Evolutionary conservation across 2,888 invertebrate genomes (phyloP), one percentile per base, ranked within the genome.

Genomic region (Teleiodes luculella): DNA sequence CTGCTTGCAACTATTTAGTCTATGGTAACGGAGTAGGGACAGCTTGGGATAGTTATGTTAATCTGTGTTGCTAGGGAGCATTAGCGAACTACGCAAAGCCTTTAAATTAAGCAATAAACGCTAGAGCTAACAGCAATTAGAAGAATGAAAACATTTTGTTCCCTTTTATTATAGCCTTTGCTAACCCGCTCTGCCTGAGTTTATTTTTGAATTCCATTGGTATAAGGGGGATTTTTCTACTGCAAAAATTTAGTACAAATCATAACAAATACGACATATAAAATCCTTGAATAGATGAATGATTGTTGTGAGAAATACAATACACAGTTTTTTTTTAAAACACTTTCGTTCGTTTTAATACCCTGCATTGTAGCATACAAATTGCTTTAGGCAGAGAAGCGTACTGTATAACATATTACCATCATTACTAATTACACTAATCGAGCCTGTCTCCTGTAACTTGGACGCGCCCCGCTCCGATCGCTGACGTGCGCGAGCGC

Each of bases 1-100:
- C 53, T 51, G 53, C 56, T n/a, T 46, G 20, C 49, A 54, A 54
- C 49, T 35, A 49, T 54, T 54, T 43, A 24, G 36, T 39, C 11
- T 16, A 53, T 41, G 49, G 54, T 49, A 49, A 35, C 3, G 35
- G 28, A 49, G 14, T 20, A 8, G 16, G 33, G 48, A 48, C 5
- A 20, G 24, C 43, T 41, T 43, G 43, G 43, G 43, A 43, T 43
- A 43, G 43, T 24, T n/a, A 43, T 43, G 24, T 43, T 43, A 43
- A 43, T 43, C 43, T 20, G n/a, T 43, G 28, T 28, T 10, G 11
- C 20, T 43, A 43, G n/a, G 13, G 24, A 11, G 24, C 13, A 43
- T 43, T 28, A 43, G 13, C 28, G 2, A 24, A 43, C 24, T 43
- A 43, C 28, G 43, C 28, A 28, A 28, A 6, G 28, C 13, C 13